A percentile compares a stretch with the other conserved stretches of the same genome.
Conservation (phyloP, 2,113 vertebrate genomes). For the Phainopepla nitens region DNA sequence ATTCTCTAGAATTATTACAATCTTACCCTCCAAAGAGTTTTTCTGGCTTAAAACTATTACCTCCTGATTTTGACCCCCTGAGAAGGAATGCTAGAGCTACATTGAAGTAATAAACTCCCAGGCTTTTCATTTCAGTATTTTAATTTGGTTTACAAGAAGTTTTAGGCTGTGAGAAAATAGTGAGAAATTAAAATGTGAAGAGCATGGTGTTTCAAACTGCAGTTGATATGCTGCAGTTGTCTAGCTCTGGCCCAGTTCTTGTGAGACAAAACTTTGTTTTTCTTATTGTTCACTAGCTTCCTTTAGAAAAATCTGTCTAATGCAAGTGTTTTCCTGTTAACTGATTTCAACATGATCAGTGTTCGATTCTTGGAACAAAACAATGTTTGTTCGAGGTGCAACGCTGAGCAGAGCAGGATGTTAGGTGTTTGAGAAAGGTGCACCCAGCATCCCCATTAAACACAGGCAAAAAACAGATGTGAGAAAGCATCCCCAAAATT, state of each 20-base stretch:
- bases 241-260: neutral
- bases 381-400: neutral
- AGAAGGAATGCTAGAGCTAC: neutral
- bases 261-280: neutral
- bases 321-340: neutral
- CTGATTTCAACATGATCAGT: neutral
- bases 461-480: neutral
- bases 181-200: neutral
- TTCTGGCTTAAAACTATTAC: conserved; percentile 9
- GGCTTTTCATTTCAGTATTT: neutral
- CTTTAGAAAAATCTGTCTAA: neutral
- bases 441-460: neutral
- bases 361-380: neutral
- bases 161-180: neutral
- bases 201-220: neutral
- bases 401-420: neutral
- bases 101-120: neutral
- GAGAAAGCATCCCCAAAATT: neutral
- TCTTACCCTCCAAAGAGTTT: neutral
- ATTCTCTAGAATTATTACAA: neutral
- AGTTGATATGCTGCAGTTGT: neutral
- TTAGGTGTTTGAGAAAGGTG: neutral
- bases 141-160: neutral
- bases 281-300: neutral
- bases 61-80: neutral